Base-by-base conservation (phyloP, 2,113 vertebrate species). In the Peromyscus californicus region DNA sequence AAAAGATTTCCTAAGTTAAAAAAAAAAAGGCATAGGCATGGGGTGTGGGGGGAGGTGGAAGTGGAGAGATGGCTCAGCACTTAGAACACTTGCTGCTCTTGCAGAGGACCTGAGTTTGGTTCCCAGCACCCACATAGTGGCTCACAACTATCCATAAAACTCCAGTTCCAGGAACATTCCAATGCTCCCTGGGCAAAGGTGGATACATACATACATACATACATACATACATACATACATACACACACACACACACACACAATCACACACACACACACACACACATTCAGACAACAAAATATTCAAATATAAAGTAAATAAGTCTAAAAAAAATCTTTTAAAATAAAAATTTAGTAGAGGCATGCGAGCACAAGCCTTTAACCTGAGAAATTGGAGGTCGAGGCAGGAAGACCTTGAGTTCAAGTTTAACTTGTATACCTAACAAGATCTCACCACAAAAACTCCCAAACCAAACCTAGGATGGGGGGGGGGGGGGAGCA, bases 31-130 rank as follows among this genome's bases (percentile, higher is more conserved):
- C 24, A 63, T 26, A 63, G n/a, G 21, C 33, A 39, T 24, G 24
- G 24, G 2, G 12, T 1, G 21, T 29, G 6, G n/a, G 2, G 12
- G 3, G 12, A 5, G 2, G 3, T 12, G 11, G 5, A 6, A 2
- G 21, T 21, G 36, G 19, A n/a, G 11, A 7, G 33, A 79, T 16
- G 29, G 48, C 29, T 33, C 29, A 9, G 48, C 16, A 51, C 29
- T 51, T 13, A 54, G 78, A 54, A 48, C 48, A 79, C 29, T 19
- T 51, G 76, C 26, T 76, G 45, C 75, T 33, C 76, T 15, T 78
- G 45, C 26, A 51, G 26, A 51, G 45, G 45, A 16, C 26, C 74
- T 33, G 15, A 48, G 48, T 48, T 48, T 48, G 48, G 48, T 48
- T 48, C 48, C 48, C 48, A n/a, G n/a, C n/a, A n/a, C n/a, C n/a